Evolutionary conservation across 2,113 vertebrate genomes (phyloP).

Genomic region (Hemibagrus wyckioides): DNA sequence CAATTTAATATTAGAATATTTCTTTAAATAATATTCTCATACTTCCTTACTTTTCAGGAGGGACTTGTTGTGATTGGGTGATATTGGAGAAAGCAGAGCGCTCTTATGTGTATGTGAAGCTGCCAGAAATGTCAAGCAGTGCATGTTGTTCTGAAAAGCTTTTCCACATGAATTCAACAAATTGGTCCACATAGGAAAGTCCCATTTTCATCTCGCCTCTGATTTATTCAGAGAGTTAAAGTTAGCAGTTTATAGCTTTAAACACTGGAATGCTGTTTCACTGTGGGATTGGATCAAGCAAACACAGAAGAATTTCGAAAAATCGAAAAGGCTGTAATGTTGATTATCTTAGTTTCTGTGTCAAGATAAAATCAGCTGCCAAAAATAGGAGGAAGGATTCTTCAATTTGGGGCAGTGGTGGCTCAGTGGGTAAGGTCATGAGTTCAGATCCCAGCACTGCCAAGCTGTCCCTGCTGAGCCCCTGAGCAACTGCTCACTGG

Average conservation of each 20-base stretch:
- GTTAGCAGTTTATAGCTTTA: neutral
- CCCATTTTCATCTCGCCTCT: neutral
- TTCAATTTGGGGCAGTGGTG: no score
- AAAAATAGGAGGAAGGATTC: neutral
- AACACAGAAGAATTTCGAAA: neutral
- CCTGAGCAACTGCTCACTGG: no score
- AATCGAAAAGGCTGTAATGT: neutral
- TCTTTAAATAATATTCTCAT: neutral
- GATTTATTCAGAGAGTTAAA: neutral
- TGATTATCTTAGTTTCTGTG: neutral
- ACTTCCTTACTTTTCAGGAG: neutral
- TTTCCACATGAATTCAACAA: neutral
- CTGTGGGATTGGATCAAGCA: neutral
- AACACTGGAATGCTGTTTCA: neutral
- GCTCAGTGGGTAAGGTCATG: no score
- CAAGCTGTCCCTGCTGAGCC: no score
- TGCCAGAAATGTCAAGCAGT: neutral
- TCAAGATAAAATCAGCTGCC: neutral
- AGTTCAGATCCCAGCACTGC: no score
- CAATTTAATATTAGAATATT: neutral
- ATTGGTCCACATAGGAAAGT: neutral
- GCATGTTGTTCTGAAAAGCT: neutral
- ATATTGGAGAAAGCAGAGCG: neutral
- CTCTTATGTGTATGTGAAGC: neutral
- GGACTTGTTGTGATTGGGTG: neutral